Evolutionary conservation across 2,113 vertebrate species (phyloP).

Genomic region (Equus quagga): DNA sequence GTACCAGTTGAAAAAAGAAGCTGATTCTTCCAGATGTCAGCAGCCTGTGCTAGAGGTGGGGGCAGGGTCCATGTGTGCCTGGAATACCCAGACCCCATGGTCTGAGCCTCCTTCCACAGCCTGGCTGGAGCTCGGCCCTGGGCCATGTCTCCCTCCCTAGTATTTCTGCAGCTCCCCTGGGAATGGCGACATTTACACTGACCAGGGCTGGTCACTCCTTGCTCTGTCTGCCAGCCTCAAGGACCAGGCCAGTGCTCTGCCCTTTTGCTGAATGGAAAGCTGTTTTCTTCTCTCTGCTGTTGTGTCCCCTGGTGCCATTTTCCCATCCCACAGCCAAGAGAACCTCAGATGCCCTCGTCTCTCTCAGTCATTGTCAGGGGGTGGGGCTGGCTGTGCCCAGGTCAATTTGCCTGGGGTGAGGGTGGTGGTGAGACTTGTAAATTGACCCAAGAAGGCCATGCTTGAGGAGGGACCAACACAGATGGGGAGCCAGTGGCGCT

Average conservation of each 20-base stretch:
- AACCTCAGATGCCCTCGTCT: background rate
- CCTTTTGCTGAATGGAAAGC: background rate
- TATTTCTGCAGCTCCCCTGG: background rate
- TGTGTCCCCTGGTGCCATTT: background rate
- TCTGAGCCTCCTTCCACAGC: background rate
- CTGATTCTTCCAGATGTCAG: background rate
- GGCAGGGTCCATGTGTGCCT: accelerated
- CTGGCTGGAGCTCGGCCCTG: background rate
- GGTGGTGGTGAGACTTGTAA: background rate
- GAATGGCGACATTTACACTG: background rate
- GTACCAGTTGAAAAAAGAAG: background rate
- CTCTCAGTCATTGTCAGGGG: background rate
- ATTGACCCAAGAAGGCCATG: background rate
- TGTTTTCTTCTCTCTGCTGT: background rate
- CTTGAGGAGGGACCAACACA: background rate
- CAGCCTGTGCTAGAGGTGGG: background rate
- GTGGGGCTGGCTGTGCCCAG: background rate
- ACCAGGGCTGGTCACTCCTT: background rate
- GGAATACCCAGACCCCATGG: background rate
- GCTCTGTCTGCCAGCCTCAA: background rate
- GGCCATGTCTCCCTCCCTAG: background rate
- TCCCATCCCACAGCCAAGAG: background rate
- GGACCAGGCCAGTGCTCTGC: background rate
- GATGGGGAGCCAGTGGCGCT: background rate
- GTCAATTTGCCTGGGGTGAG: background rate